These are phyloP conservation scores for Glyptemys insculpta DNA, from an alignment of 2,797 vertebrate genomes.

Conservation along the genomic window DNA sequence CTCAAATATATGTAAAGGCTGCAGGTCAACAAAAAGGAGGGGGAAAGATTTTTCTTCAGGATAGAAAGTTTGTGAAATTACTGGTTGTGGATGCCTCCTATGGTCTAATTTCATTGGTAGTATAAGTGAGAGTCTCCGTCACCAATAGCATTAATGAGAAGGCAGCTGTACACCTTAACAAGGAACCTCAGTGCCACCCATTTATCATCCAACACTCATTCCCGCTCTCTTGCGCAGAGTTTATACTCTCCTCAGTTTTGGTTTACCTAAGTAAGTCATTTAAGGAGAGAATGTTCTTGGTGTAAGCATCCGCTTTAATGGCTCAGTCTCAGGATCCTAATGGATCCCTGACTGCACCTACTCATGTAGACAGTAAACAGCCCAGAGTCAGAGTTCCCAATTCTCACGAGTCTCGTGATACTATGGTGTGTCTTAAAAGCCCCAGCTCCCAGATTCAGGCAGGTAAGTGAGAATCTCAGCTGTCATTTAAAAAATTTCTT, in stretches of 20 bases:
- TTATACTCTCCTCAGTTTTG: neutral
- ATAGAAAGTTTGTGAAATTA: neutral
- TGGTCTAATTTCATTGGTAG: neutral
- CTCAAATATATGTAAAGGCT: neutral
- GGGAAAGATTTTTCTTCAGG: neutral
- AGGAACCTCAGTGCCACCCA: neutral
- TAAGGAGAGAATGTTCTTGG: neutral
- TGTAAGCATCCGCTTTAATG: neutral
- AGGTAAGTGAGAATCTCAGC: neutral
- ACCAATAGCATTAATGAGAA: neutral
- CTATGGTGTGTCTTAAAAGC: neutral
- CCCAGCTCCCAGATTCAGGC: neutral
- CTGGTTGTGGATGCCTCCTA: neutral
- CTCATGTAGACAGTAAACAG: neutral
- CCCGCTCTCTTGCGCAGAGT: neutral
- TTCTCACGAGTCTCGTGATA: neutral
- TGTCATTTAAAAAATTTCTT: neutral
- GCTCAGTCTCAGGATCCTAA: neutral
- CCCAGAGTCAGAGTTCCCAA: neutral
- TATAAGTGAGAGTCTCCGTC: neutral
- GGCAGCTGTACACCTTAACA: neutral
- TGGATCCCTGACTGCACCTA: neutral
- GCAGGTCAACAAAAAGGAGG: neutral
- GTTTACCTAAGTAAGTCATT: neutral
- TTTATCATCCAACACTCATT: neutral